Conservation (phyloP, 2,888 invertebrate genomes). For the Sylvicola cinctus region DNA sequence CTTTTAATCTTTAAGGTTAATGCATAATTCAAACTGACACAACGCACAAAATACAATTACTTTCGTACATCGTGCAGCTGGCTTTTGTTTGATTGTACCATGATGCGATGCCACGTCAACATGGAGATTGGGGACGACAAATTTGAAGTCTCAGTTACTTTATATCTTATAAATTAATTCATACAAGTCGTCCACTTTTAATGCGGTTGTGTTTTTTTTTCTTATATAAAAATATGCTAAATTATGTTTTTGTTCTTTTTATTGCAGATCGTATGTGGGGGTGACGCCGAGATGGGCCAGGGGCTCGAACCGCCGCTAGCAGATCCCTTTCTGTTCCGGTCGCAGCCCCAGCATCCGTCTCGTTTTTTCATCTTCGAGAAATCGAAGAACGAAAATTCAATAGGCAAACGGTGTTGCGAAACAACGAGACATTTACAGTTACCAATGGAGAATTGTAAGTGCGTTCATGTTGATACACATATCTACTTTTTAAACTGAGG, state of each 20-base stretch:
- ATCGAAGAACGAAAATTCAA: constrained; percentile 9
- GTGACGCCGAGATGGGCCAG: constrained; percentile 15
- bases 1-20: too few species aligned
- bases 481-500: too few species aligned
- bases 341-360: constrained; percentile 13
- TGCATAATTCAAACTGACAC: too few species aligned
- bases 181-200: too few species aligned
- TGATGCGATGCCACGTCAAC: too few species aligned
- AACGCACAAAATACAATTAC: too few species aligned
- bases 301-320: constrained; percentile 14
- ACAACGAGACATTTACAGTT: constrained; percentile 8
- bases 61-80: too few species aligned
- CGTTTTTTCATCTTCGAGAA: constrained; percentile 11
- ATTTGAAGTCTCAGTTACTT: too few species aligned
- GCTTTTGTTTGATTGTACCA: too few species aligned
- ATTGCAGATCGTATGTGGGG: constrained; percentile 14
- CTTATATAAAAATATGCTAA: not conserved
- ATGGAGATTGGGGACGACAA: too few species aligned
- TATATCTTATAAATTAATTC: too few species aligned
- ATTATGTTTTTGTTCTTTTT: constrained; percentile 3
- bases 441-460: constrained; percentile 7
- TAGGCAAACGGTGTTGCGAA: constrained; percentile 5
- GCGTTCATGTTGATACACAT: too few species aligned
- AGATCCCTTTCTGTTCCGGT: constrained; percentile 12
- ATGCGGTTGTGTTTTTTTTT: not conserved